Conservation (phyloP, 2,888 invertebrate genomes). For the Lepas anatifera region DNA sequence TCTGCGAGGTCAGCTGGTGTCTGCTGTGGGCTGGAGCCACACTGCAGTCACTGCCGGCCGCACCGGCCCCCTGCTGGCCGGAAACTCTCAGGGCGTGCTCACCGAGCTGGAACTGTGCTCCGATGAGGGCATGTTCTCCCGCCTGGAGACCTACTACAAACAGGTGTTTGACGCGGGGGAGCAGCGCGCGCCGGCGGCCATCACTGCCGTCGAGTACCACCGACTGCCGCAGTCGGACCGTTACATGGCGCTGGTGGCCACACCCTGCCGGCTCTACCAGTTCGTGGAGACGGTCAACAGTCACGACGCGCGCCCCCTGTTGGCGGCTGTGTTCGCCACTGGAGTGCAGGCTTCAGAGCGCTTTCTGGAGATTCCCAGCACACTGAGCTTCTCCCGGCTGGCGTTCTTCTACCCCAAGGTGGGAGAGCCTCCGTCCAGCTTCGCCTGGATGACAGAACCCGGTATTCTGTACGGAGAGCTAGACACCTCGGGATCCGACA, state of each 20-base stretch:
- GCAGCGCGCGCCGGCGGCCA: constrained; percentile 44
- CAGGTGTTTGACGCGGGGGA: constrained; percentile 80
- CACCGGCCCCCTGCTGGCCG: constrained; percentile 74
- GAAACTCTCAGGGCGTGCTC: constrained; percentile 78
- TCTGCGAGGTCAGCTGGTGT: constrained; percentile 60
- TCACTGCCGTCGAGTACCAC: constrained; percentile 78
- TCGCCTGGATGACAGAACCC: constrained; percentile 77
- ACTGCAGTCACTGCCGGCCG: constrained; percentile 48
- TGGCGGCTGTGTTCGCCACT: constrained; percentile 60
- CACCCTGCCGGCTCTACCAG: constrained; percentile 71
- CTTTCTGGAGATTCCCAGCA: constrained; percentile 59
- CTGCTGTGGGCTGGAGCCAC: constrained; percentile 81
- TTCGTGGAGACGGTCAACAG: constrained; percentile 62
- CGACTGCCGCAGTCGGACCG: constrained; percentile 55
- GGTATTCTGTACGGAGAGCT: constrained; percentile 45
- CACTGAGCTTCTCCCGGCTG: constrained; percentile 60
- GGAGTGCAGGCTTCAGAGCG: constrained; percentile 33
- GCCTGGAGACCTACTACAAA: constrained; percentile 40
- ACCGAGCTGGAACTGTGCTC: constrained; percentile 79
- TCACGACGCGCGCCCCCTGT: constrained; percentile 62
- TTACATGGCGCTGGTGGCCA: constrained; percentile 72
- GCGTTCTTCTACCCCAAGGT: constrained; percentile 59
- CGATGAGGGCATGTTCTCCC: constrained; percentile 66
- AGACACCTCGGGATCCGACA: not conserved
- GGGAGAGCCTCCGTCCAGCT: constrained; percentile 56